Conservation (phyloP, 2,888 invertebrate genomes). For the Gastracanthus pulcherrimus region DNA sequence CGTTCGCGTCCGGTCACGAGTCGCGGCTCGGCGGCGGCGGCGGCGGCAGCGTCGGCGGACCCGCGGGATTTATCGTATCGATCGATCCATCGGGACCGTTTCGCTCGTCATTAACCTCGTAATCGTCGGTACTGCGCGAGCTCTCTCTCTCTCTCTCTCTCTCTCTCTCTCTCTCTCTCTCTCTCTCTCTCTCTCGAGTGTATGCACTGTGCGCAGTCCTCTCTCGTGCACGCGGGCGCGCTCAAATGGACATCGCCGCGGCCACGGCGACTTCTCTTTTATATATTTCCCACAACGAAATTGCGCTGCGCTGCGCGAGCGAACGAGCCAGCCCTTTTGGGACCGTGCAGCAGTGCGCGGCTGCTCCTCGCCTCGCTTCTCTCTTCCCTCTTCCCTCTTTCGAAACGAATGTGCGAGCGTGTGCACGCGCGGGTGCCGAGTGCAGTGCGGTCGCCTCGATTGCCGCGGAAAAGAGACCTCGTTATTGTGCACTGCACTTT, state of each 20-base stretch:
- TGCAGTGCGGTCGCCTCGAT: not conserved
- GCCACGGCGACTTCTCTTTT: slow-evolving; percentile 35
- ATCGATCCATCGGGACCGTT: slow-evolving; percentile 60
- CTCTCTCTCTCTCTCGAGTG: not conserved
- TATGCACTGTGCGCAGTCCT: not conserved
- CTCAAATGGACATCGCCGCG: slow-evolving; percentile 42
- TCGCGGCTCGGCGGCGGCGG: slow-evolving; percentile 48
- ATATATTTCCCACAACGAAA: slow-evolving; percentile 48
- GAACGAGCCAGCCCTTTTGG: slow-evolving; percentile 43
- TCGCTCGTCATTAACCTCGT: slow-evolving; percentile 62
- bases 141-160: slow-evolving; percentile 19
- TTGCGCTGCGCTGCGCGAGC: slow-evolving; percentile 26
- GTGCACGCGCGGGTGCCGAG: not conserved
- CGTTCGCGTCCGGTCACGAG: slow-evolving; percentile 59
- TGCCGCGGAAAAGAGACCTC: slow-evolving; percentile 20
- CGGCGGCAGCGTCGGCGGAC: slow-evolving; percentile 38
- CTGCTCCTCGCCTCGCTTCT: slow-evolving; percentile 22
- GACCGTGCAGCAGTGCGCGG: slow-evolving; percentile 11
- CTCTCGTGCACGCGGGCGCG: not conserved
- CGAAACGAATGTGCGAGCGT: not conserved
- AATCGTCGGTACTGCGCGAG: slow-evolving; percentile 59
- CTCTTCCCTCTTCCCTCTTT: slow-evolving; percentile 28
- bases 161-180: slow-evolving; percentile 4
- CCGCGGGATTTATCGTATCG: slow-evolving; percentile 62
- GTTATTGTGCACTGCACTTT: slow-evolving; percentile 42